A percentile compares a stretch with the other conserved stretches of the same genome.
Conservation (phyloP, 2,113 vertebrate species). For the Corythornis vintsioides region DNA sequence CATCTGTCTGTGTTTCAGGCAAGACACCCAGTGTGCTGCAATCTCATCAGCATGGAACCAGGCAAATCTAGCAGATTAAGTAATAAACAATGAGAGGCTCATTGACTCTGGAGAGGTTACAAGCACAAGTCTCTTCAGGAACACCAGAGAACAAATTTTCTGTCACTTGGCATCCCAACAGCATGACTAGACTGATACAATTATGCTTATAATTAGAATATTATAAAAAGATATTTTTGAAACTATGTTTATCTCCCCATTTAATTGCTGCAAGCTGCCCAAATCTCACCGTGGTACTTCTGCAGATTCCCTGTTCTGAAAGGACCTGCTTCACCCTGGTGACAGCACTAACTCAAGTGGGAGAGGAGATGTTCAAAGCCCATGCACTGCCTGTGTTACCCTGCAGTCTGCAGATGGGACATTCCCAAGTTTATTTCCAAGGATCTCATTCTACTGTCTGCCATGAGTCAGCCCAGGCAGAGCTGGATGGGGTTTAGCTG, state of each 20-base stretch:
- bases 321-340: background rate
- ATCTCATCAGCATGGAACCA: background rate
- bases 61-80: background rate
- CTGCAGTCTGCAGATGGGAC: background rate
- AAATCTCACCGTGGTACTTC: background rate
- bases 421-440: constrained; percentile 3
- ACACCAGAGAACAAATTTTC: background rate
- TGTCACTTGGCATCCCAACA: background rate
- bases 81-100: background rate
- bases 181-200: background rate
- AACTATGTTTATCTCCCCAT: background rate
- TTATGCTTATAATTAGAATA: background rate
- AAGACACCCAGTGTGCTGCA: background rate
- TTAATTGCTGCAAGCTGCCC: constrained; percentile 20
- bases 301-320: background rate
- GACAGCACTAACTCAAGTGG: background rate
- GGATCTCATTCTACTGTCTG: background rate
- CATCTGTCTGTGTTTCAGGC: background rate
- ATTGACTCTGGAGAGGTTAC: background rate
- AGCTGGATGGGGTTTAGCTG: background rate
- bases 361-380: background rate
- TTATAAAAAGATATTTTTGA: background rate
- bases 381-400: background rate
- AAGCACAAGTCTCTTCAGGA: background rate
- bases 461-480: background rate